Percentiles rank a stretch among this genome's conserved stretches.
Conservation (phyloP, 2,888 invertebrate genomes). For the Mechanitis mazaeus region DNA sequence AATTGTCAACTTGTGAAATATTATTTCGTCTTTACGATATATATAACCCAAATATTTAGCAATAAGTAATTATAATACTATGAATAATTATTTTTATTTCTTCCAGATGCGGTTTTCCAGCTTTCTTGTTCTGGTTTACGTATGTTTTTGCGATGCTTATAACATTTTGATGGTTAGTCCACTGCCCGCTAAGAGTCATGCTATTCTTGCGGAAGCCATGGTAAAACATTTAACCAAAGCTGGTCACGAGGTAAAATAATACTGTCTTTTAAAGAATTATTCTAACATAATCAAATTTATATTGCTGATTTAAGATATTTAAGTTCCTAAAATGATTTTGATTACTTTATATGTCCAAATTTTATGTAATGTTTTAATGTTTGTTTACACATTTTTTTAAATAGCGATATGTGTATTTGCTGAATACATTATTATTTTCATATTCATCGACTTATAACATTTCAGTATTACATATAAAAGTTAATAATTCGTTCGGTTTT, state of each 20-base stretch:
- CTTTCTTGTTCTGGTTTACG: background rate
- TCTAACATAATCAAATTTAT: background rate
- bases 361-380: too few species aligned
- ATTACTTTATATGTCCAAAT: too few species aligned
- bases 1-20: too few species aligned
- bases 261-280: background rate
- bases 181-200: constrained; percentile 32
- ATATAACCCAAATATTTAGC: too few species aligned
- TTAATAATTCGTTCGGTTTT: background rate
- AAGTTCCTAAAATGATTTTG: too few species aligned
- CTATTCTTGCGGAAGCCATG: constrained; percentile 31
- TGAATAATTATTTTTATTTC: too few species aligned
- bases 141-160: constrained; percentile 9
- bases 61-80: too few species aligned
- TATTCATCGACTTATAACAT: background rate
- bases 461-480: too few species aligned
- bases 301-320: too few species aligned
- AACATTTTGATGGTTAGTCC: constrained; percentile 30
- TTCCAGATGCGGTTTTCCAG: constrained; percentile 5
- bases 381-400: too few species aligned
- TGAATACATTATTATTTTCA: background rate
- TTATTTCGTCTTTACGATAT: too few species aligned
- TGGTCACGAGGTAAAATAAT: constrained; percentile 31
- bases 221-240: constrained; percentile 27
- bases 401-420: background rate